Base-by-base conservation (phyloP, 2,113 vertebrate genomes). In the Mastomys natalensis region DNA sequence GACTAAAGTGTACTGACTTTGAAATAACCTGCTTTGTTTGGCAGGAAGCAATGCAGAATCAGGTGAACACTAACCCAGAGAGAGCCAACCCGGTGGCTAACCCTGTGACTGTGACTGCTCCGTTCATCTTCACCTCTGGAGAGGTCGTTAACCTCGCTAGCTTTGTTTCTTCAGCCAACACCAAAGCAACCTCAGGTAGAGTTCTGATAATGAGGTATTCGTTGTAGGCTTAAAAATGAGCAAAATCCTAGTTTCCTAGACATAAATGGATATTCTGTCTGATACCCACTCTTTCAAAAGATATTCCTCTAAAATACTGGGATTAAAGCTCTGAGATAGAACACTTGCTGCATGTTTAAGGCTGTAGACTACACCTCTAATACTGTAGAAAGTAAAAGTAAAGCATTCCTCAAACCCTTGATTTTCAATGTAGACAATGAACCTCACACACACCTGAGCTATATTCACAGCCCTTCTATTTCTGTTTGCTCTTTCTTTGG, bases 21-120 rank as follows among this genome's bases (percentile, higher is more conserved):
- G 93, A 87, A 89, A 82, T 72, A 7, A 53, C 43, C 34, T 89
- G 62, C 40, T 74, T 93, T 82, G 48, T 89, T 90, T 95, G 66
- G 21, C 74, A 99, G 99, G 99, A 99, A 97, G 99, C 99, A 0
- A 99, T 99, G 99, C 99, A 99, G 98, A 99, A 98, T 96, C 99
- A 99, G 98, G 98, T 98, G 7, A 98, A 97, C 6, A 5, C 98
- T 66, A 98, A 98, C 1, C 95, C 98, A 0, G 99, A 99, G 91
- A 97, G 96, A 64, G 53, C 81, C 5, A 82, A 70, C 24, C 73
- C 97, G 0, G 1, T 97, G 3, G 70, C 97, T 19, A 95, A 74
- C 72, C 11, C 98, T 0, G 80, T 98, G 88, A 96, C 97, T 26
- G 82, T 98, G 89, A 26, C 93, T 64, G 97, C 97, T 0, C 98